Evolutionary conservation across 2,797 vertebrate genomes (phyloP).

Genomic region (Ceyx erithaca): DNA sequence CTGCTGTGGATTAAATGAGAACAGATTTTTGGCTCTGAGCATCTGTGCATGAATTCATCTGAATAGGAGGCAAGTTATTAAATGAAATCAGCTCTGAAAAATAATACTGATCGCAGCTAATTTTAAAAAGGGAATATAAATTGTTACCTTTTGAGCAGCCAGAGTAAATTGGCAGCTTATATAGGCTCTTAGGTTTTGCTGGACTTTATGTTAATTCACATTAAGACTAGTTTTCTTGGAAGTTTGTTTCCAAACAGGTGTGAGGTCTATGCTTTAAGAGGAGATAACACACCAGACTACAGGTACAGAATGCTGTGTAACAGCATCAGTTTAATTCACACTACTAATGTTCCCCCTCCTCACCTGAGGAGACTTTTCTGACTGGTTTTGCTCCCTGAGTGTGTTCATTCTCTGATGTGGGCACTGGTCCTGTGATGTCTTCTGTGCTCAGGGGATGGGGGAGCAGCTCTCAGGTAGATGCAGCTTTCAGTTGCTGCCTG

Average conservation of each 20-base stretch:
- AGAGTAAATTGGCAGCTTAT: not conserved
- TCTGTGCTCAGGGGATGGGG: not conserved
- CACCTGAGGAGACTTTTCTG: not conserved
- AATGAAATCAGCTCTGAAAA: constrained; percentile 54
- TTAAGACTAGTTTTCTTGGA: not conserved
- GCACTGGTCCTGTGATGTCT: not conserved
- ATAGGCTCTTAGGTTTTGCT: not conserved
- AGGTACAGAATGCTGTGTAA: not conserved
- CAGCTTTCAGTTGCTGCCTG: not conserved
- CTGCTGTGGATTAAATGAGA: constrained; percentile 28
- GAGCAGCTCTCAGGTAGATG: not conserved
- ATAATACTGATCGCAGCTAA: not conserved
- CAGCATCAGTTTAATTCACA: not conserved
- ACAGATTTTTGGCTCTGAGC: constrained; percentile 36
- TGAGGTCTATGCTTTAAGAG: not conserved
- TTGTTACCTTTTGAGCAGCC: constrained; percentile 10
- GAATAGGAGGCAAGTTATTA: constrained; percentile 20
- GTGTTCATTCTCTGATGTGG: not conserved
- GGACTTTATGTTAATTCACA: not conserved
- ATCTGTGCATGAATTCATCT: constrained; percentile 40
- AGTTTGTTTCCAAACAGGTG: not conserved
- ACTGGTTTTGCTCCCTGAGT: not conserved
- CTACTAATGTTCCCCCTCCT: not conserved
- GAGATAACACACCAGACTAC: rapidly evolving
- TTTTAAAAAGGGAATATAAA: constrained; percentile 13